Percentiles rank a stretch among this genome's conserved stretches.
These are phyloP conservation scores for Piprites chloris DNA, from an alignment of 2,113 vertebrate species.

Conservation along the genomic window DNA sequence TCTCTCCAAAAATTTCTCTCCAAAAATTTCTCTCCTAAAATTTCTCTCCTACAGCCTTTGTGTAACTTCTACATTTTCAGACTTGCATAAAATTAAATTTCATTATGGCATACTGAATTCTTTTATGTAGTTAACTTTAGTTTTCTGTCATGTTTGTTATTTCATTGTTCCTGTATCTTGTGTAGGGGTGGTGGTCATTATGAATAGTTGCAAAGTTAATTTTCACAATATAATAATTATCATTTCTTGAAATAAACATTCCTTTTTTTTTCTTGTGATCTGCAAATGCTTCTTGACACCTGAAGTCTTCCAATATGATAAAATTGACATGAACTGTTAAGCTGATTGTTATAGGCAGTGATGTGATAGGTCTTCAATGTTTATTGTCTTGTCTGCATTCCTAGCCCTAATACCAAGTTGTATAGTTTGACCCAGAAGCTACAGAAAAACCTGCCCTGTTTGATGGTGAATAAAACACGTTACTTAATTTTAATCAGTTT, in stretches of 20 bases:
- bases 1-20: no score
- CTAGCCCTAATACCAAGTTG: neutral
- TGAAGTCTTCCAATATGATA: neutral
- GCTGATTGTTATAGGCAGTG: neutral
- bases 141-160: fast-evolving
- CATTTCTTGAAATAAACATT: neutral
- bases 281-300: neutral
- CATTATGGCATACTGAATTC: neutral
- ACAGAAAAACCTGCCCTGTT: neutral
- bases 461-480: neutral
- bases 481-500: neutral
- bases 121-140: neutral
- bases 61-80: neutral
- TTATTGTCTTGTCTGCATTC: neutral
- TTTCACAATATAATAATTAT: neutral
- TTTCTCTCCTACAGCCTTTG: neutral
- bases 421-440: neutral
- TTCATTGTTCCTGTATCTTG: neutral
- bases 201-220: neutral
- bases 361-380: neutral
- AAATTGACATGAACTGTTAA: fast-evolving
- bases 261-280: neutral
- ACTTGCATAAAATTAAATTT: neutral
- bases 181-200: neutral
- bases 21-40: neutral